Evolutionary conservation across 2,113 vertebrate species (phyloP), one percentile per base, ranked within the genome.

Genomic region (Dipodomys ordii): DNA sequence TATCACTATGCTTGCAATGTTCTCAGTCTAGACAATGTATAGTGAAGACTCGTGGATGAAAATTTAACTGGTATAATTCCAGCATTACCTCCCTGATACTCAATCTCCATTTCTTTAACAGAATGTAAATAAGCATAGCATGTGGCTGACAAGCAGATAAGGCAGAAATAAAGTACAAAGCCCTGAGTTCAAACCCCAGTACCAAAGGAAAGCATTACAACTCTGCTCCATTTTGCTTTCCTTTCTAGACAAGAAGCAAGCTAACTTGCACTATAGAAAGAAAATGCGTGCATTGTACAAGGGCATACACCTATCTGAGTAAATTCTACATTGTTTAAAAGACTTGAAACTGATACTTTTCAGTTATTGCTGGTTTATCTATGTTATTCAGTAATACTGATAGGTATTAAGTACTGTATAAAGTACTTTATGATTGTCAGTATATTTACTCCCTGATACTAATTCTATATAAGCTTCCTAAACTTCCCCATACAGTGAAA

Each of bases 281-380:
- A 69, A 79, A 88, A 91, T 53, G 12, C 79, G 16, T 13, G 27
- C 23, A 28, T 27, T 44, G 1, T 46, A 3, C 49, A 76, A 69
- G 64, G 68, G 4, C 78, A 65, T 60, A 13, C 2, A 57, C 44
- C 30, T 77, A 7, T 53, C 53, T 76, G 60, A 91, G 72, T 77
- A 57, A 7, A 74, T 25, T 44, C 39, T 53, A 0, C 19, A 25
- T 72, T 88, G 67, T 78, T 95, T 20, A 30, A 16, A 74, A 27
- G 3, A 71, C 23, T 88, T 90, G 25, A 90, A 73, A 62, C 39
- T 8, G 16, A 80, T 39, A 92, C 13, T n/a, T 11, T 35, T 73
- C 12, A 81, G 77, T 83, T 87, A 64, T 64, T 76, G 20, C n/a
- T 93, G 20, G 2, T 92, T 76, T 89, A 20, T 81, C 86, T 9